Base-by-base conservation (phyloP, 2,888 invertebrate genomes). In the Oscheius myriophilus region DNA sequence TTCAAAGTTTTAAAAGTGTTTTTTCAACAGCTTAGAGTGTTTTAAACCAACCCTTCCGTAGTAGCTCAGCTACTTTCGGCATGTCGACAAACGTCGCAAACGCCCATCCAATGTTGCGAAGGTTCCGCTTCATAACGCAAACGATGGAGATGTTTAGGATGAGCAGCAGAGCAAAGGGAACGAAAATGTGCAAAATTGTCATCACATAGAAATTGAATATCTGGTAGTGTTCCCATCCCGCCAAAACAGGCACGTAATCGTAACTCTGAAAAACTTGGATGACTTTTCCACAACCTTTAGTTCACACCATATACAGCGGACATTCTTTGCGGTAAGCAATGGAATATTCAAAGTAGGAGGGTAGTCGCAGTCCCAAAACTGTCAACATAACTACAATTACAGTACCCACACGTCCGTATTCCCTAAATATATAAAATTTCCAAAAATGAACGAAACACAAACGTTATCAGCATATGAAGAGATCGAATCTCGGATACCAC, bases 141-240 rank as follows among this genome's bases (percentile, higher is more conserved):
- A 82, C 80, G 25, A 83, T 83, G n/a, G 79, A 74, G 55, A 82
- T 72, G 43, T 82, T 82, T 21, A 82, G 67, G 4, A 78, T 46
- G 7, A 79, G 70, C 1, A 82, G 75, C 11, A 82, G 43, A 11
- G 77, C 73, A 52, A 82, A 82, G 0, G 82, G 82, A 16, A 81
- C 76, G 55, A 82, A 78, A 16, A 81, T 73, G 41, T 78, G 78
- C 1, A 82, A 72, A 14, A 82, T 72, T 1, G 75, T 79, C 71
- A 81, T 79, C 51, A 80, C 81, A 55, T 80, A 82, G 67, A 82
- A 82, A 62, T 82, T 82, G 78, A 75, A 82, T 67, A 80, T 59
- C n/a, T 74, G 75, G 59, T 78, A 82, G 57, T 76, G 71, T 42
- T 79, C 73, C 73, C 72, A 70, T 1, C 72, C 66, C 46, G 76